phyloP scores from a whole-genome alignment of 2,113 vertebrate genomes.

The Arvicanthis niloticus region DNA sequence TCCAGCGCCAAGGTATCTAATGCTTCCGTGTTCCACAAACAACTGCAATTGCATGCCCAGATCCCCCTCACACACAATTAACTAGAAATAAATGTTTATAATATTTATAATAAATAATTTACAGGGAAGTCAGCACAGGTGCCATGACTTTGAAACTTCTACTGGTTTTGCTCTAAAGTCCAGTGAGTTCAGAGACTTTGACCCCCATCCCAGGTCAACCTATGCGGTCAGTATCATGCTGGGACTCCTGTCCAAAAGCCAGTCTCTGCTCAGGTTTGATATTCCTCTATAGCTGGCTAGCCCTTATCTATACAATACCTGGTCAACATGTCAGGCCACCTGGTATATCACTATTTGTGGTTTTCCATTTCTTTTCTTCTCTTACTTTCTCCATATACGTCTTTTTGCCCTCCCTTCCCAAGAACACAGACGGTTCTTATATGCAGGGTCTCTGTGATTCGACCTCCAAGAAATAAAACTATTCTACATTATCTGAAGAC shows the following conservation, averaged over 20 bases:
- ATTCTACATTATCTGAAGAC: not conserved
- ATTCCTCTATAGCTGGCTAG: not conserved
- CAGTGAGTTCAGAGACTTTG: not conserved
- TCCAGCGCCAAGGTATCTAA: not conserved
- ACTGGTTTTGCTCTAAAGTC: not conserved
- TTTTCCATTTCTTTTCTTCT: not conserved
- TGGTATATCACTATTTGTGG: not conserved
- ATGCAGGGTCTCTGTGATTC: not conserved
- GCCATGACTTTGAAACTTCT: not conserved
- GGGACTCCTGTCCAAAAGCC: not conserved
- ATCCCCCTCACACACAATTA: no score
- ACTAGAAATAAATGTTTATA: no score
- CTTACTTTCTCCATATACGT: not conserved
- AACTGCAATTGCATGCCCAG: not conserved
- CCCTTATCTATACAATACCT: not conserved
- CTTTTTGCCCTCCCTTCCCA: not conserved
- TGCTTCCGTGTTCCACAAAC: no score
- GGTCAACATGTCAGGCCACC: not conserved
- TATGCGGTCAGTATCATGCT: not conserved
- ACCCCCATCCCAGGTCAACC: not conserved
- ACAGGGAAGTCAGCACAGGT: not conserved
- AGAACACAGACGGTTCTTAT: not conserved
- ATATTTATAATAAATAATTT: not conserved
- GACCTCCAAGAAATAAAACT: not conserved
- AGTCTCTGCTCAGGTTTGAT: not conserved